Base-by-base conservation (phyloP, 2,888 invertebrate species). In the Amphipoea lucens region DNA sequence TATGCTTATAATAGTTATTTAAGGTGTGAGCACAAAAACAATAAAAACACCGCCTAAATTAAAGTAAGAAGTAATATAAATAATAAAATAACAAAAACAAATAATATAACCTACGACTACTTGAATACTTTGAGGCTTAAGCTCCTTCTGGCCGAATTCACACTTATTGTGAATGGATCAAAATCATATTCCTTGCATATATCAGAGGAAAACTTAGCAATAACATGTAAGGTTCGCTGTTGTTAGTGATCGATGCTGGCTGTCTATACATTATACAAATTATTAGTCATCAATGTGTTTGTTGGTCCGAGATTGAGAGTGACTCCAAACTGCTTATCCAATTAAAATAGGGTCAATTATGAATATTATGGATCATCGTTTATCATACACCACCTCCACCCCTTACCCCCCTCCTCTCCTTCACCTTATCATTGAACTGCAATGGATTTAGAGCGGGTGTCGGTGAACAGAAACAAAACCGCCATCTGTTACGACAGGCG, bases 401-500 rank as follows among this genome's bases (percentile, higher is more conserved):
- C 36, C 36, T 36, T 3, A 36, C 36, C 36, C 36, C 36, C 36
- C 36, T 36, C 36, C 36, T 1, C 36, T 36, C 36, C 36, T 36
- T 66, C 23, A 67, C n/a, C n/a, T 23, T 54, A 73, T 23, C 45
- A 75, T n/a, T 54, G 65, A 66, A 57, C n/a, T 66, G 14, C 20
- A 20, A 40, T 36, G 14, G 5, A 11, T 17, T 54, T 23, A 1
- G n/a, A 17, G 17, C 45, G 36, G 9, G 57, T 71, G 17, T 40
- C n/a, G 14, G n/a, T 48, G 42, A 36, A 23, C 23, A 20, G 48
- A 51, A n/a, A 29, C 60, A 40, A 60, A 45, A 36, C 40, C 72
- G 87, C 84, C 84, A 84, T 84, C 84, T 84, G 20, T 82, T 77
- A 42, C 40, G 20, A 20, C 17, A 14, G 12, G 29, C n/a, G 29